Conservation (phyloP, 1,140 invertebrate species). For the Samia ricini region DNA sequence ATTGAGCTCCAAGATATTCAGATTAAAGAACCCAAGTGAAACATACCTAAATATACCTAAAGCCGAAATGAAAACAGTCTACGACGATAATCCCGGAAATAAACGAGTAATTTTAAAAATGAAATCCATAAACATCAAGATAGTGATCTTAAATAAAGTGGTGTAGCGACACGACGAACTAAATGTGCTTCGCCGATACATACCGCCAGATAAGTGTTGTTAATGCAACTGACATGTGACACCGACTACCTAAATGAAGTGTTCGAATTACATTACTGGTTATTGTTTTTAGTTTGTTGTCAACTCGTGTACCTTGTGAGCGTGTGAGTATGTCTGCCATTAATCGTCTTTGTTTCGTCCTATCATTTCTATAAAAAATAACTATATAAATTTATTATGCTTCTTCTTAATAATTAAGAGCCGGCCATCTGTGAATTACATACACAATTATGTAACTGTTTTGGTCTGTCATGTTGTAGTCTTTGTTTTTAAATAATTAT, state of each 20-base stretch:
- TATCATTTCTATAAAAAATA: too few species aligned
- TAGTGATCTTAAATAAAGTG: conserved; percentile 38
- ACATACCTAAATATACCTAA: too few species aligned
- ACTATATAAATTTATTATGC: too few species aligned
- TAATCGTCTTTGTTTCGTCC: too few species aligned
- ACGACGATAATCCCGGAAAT: neutral
- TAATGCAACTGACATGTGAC: conserved; percentile 39
- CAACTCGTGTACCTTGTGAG: neutral
- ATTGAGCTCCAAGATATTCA: neutral
- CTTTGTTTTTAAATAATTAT: too few species aligned
- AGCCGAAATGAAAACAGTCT: neutral
- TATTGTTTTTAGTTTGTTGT: conserved; percentile 8
- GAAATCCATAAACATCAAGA: conserved; percentile 26
- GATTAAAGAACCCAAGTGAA: neutral
- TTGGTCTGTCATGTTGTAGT: too few species aligned
- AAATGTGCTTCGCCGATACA: conserved; percentile 36
- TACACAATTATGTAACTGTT: too few species aligned
- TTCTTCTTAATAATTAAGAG: too few species aligned
- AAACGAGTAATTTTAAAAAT: neutral
- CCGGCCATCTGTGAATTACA: too few species aligned
- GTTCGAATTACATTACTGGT: conserved; percentile 19
- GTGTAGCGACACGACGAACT: conserved; percentile 27
- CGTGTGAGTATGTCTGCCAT: too few species aligned
- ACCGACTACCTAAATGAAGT: conserved; percentile 26
- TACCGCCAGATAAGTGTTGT: conserved; percentile 36